Conservation (phyloP, 2,113 vertebrate species). For the Sander vitreus region DNA sequence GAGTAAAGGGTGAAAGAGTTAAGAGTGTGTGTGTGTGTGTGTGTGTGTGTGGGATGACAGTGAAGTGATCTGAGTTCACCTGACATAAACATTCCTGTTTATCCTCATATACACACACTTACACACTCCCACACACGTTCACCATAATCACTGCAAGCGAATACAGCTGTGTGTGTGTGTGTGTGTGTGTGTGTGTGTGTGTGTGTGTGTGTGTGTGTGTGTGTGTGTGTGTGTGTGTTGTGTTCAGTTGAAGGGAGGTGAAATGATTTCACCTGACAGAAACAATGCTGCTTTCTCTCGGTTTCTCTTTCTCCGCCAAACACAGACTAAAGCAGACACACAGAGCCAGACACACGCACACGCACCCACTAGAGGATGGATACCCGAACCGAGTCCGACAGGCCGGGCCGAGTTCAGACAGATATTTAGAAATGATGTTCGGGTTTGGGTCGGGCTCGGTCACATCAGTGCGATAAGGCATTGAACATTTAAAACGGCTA, state of each 20-base stretch:
- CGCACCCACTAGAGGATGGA: too few species aligned
- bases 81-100: constrained; percentile 69
- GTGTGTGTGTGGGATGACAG: constrained; percentile 45
- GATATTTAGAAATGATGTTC: too few species aligned
- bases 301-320: constrained; percentile 14
- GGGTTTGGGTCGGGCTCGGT: too few species aligned
- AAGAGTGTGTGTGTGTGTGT: constrained; percentile 33
- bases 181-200: constrained; percentile 9
- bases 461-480: too few species aligned
- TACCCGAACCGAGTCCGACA: too few species aligned
- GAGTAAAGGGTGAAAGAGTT: constrained; percentile 53
- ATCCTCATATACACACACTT: constrained; percentile 53
- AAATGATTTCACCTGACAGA: constrained; percentile 69
- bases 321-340: constrained; percentile 4
- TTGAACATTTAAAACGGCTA: too few species aligned
- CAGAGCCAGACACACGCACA: not conserved
- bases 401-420: too few species aligned
- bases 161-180: not conserved
- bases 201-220: constrained; percentile 1
- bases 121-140: constrained; percentile 46
- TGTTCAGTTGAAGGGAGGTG: constrained; percentile 35
- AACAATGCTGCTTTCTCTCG: constrained; percentile 57
- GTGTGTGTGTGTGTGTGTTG: constrained; percentile 9
- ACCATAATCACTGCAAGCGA: constrained; percentile 44
- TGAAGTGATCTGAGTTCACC: constrained; percentile 70